Percentiles rank a stretch among this genome's conserved stretches.
phyloP scores from a whole-genome alignment of 2,888 invertebrate genomes.

The Hipparchia semele region DNA sequence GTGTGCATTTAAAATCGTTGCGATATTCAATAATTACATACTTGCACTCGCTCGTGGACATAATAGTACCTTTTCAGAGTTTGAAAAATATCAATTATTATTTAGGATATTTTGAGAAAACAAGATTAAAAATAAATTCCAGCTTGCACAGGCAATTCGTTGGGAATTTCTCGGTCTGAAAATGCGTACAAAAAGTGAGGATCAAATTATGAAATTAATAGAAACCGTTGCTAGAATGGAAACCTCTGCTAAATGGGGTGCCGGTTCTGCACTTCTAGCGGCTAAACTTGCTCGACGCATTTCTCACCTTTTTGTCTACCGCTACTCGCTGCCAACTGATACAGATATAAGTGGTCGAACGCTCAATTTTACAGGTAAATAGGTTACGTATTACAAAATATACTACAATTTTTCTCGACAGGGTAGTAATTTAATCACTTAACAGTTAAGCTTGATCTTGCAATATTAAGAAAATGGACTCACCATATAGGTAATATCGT shows the following conservation, averaged over 20 bases:
- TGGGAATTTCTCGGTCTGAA: slow-evolving; percentile 82
- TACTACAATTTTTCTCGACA: too few relatives aligned
- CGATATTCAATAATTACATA: too few relatives aligned
- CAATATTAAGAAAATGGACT: background rate
- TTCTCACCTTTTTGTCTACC: slow-evolving; percentile 81
- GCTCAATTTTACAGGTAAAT: slow-evolving; percentile 79
- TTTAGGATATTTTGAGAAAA: background rate
- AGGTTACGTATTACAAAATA: background rate
- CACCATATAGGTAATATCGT: too few relatives aligned
- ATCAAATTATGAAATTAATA: slow-evolving; percentile 62
- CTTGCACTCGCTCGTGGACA: too few relatives aligned
- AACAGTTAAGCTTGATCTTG: background rate
- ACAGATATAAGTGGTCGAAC: slow-evolving; percentile 69
- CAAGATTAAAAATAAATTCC: slow-evolving; percentile 26
- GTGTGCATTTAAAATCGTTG: too few relatives aligned
- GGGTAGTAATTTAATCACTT: background rate
- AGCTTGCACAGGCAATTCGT: slow-evolving; percentile 75
- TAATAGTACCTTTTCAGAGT: too few relatives aligned
- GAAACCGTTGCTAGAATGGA: slow-evolving; percentile 80
- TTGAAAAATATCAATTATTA: too few relatives aligned
- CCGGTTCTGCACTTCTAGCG: slow-evolving; percentile 81
- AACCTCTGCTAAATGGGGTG: slow-evolving; percentile 82
- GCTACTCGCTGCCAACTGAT: slow-evolving; percentile 76
- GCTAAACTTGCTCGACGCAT: slow-evolving; percentile 76
- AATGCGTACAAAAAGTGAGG: slow-evolving; percentile 47